phyloP scores from a whole-genome alignment of 2,113 vertebrate species.

The Sporophila hypoxantha region DNA sequence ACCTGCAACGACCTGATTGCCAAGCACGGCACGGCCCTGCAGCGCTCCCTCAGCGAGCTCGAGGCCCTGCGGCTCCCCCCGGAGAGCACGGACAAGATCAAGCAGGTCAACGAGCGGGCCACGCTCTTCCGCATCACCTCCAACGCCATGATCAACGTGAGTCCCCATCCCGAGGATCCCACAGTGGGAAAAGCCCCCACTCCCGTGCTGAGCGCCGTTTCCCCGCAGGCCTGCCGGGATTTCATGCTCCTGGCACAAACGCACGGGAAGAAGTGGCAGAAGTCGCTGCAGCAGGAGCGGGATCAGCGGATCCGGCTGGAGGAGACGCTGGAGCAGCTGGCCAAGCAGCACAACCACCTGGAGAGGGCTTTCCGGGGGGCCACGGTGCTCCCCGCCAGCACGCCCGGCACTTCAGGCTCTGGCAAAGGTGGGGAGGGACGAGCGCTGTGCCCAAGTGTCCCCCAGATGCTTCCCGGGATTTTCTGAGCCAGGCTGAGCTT shows the following conservation, averaged over 20 bases:
- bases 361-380: constrained; percentile 92
- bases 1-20: constrained; percentile 96
- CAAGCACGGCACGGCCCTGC: constrained; percentile 93
- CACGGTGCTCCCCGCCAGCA: constrained; percentile 77
- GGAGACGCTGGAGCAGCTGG: constrained; percentile 92
- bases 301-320: constrained; percentile 92
- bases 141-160: constrained; percentile 97
- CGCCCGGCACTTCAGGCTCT: constrained; percentile 57
- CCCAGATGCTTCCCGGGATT: neutral
- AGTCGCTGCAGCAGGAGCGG: constrained; percentile 87
- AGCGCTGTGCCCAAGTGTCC: neutral
- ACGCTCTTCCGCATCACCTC: constrained; percentile 96
- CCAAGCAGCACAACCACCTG: constrained; percentile 96
- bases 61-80: constrained; percentile 80
- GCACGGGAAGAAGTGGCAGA: constrained; percentile 94
- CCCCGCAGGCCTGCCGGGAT: constrained; percentile 83
- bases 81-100: constrained; percentile 88
- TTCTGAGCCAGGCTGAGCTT: neutral
- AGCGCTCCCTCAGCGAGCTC: constrained; percentile 92
- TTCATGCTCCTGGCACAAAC: constrained; percentile 88
- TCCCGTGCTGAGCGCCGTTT: accelerated
- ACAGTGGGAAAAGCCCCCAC: accelerated
- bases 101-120: constrained; percentile 91
- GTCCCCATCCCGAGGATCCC: neutral
- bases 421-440: constrained; percentile 70